phyloP scores from a whole-genome alignment of 2,888 invertebrate species.

The Drosophila meridiana region DNA sequence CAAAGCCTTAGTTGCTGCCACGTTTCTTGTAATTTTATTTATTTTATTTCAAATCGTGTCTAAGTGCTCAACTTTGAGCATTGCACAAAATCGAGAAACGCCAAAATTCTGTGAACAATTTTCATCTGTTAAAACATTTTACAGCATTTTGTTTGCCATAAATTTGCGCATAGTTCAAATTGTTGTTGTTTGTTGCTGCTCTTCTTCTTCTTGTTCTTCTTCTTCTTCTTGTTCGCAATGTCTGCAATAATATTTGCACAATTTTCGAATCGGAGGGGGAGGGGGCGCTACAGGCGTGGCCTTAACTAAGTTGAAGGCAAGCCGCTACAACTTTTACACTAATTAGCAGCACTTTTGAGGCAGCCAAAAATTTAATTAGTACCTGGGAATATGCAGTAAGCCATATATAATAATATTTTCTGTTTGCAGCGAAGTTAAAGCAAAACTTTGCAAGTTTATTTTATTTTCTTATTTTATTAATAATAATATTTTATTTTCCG shows the following conservation, averaged over 20 bases:
- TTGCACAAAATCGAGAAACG: conserved; percentile 55
- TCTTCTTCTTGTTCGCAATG: background rate
- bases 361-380: conserved; percentile 42
- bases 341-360: conserved; percentile 40
- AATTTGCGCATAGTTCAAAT: conserved; percentile 50
- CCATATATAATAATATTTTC: conserved; percentile 7
- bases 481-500: background rate
- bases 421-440: background rate
- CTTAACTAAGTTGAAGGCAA: conserved; percentile 11
- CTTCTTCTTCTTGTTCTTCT: background rate
- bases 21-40: conserved; percentile 74
- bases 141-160: conserved; percentile 6
- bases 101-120: conserved; percentile 4
- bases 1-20: background rate
- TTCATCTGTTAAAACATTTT: conserved; percentile 9
- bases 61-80: conserved; percentile 62
- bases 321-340: conserved; percentile 19
- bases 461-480: background rate
- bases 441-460: background rate
- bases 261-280: background rate
- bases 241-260: conserved; percentile 30
- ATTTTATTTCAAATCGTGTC: conserved; percentile 80
- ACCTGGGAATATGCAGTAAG: background rate
- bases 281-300: background rate
- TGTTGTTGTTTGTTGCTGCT: conserved; percentile 5